Evolutionary conservation across 1,140 invertebrate species (phyloP).

Genomic region (Leptonema lineaticorne): DNA sequence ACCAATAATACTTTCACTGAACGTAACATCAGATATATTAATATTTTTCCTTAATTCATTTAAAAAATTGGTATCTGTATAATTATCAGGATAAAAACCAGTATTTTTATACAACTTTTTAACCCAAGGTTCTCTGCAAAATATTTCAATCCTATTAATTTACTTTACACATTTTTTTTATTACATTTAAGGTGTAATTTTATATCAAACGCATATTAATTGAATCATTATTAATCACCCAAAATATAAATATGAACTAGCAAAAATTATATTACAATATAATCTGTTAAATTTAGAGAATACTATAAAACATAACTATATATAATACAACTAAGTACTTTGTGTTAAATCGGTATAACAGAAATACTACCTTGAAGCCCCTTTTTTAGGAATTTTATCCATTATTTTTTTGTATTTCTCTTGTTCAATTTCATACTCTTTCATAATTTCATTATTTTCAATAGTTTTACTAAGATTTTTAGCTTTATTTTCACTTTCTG

Average conservation of each 20-base stretch:
- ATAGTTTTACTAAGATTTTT: background rate
- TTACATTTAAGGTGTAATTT: no score
- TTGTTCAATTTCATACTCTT: constrained; percentile 73
- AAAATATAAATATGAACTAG: background rate
- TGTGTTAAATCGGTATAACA: constrained; percentile 26
- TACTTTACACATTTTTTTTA: background rate
- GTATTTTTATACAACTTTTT: constrained; percentile 89
- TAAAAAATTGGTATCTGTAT: constrained; percentile 82
- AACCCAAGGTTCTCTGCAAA: constrained; percentile 62
- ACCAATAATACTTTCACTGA: constrained; percentile 68
- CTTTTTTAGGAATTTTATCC: constrained; percentile 68
- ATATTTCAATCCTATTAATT: constrained; percentile 11
- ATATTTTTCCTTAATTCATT: constrained; percentile 84
- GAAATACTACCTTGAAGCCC: constrained; percentile 57
- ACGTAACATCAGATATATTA: constrained; percentile 69
- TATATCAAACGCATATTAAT: no score
- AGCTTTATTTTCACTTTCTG: constrained; percentile 1
- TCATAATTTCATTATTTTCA: constrained; percentile 63
- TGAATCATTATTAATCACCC: background rate
- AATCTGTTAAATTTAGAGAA: background rate
- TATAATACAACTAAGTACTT: background rate
- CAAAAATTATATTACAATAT: background rate
- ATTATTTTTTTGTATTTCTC: constrained; percentile 74
- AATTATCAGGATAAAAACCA: constrained; percentile 83
- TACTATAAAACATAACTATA: background rate